phyloP scores from a whole-genome alignment of 1,140 invertebrate species.

The Bombus difficillimus region DNA sequence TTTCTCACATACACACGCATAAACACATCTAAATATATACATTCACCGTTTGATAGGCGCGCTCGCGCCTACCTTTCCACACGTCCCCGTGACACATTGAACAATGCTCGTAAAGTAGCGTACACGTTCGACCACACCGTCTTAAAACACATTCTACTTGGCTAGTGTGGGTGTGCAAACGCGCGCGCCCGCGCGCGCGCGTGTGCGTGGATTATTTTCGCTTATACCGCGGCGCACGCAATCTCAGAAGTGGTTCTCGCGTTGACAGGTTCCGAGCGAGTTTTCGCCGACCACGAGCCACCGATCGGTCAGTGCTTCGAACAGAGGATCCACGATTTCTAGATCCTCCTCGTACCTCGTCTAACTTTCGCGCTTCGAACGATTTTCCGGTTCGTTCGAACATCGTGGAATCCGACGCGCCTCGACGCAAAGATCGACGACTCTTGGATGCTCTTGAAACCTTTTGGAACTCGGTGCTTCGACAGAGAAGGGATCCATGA shows the following conservation, averaged over 20 bases:
- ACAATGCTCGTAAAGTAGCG: not conserved
- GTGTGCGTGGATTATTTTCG: constrained; percentile 71
- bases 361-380: not conserved
- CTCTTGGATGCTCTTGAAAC: not conserved
- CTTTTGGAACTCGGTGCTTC: not conserved
- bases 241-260: constrained; percentile 70
- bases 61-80: not conserved
- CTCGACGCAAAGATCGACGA: not conserved
- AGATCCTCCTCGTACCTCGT: not conserved
- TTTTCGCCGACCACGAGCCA: constrained; percentile 35
- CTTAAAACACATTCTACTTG: not conserved
- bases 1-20: not conserved
- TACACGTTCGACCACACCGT: constrained; percentile 2
- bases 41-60: not conserved
- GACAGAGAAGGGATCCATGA: no score
- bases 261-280: constrained; percentile 64
- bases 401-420: not conserved
- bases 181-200: not conserved
- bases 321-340: not conserved
- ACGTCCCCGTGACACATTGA: not conserved
- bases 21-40: not conserved
- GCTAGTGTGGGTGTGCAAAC: not conserved
- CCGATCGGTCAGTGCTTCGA: constrained; percentile 1
- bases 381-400: not conserved
- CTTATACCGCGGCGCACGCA: constrained; percentile 64